Evolutionary conservation across 2,888 invertebrate genomes (phyloP).

Genomic region (Anthophora plumipes): DNA sequence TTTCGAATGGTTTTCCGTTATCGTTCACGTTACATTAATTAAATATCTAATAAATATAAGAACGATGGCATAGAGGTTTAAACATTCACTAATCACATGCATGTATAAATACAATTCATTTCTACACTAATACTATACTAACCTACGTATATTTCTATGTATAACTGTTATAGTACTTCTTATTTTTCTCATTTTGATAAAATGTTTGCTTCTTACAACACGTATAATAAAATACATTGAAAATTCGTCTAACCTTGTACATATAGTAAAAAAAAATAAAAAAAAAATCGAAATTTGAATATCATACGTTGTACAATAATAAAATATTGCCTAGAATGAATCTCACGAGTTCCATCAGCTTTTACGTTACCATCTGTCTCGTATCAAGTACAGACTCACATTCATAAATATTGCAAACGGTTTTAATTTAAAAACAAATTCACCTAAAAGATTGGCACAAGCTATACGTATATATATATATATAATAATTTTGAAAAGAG

Average conservation of each 20-base stretch:
- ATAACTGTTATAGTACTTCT: conserved; percentile 76
- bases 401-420: not conserved
- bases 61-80: conserved; percentile 54
- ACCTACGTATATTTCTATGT: conserved; percentile 71
- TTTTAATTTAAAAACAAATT: not conserved
- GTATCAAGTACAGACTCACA: not conserved
- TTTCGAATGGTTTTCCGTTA: conserved; percentile 29
- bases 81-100: conserved; percentile 66
- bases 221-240: not conserved
- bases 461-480: no score
- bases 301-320: conserved; percentile 1
- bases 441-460: not conserved
- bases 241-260: not conserved
- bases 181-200: conserved; percentile 41
- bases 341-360: conserved; percentile 31
- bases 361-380: not conserved
- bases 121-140: conserved; percentile 58
- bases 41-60: conserved; percentile 63
- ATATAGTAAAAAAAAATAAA: not conserved
- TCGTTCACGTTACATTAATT: conserved; percentile 44
- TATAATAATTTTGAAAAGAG: not conserved
- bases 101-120: conserved; percentile 69
- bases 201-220: conserved; percentile 33
- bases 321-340: conserved; percentile 10
- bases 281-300: not conserved